phyloP scores from a whole-genome alignment of 1,140 invertebrate genomes.

The Cydia fagiglandana region DNA sequence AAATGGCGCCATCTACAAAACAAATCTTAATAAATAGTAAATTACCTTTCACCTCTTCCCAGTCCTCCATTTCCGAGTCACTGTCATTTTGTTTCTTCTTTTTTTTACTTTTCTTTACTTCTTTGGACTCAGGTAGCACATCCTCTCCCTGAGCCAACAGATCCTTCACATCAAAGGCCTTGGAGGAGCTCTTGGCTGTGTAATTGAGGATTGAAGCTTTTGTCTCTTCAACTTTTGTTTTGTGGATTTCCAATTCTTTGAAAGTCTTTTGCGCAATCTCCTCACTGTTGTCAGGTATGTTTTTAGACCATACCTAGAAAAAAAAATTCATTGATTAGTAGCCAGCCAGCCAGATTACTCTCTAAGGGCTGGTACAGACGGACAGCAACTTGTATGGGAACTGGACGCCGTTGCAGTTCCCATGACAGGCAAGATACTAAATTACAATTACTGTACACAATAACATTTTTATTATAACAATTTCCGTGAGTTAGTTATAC shows the following conservation, averaged over 20 bases:
- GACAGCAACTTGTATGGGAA: too few species aligned
- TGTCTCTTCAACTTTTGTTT: conserved; percentile 76
- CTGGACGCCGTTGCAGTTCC: too few species aligned
- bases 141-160: conserved; percentile 79
- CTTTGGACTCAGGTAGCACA: conserved; percentile 47
- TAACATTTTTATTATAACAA: too few species aligned
- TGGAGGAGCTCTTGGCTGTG: conserved; percentile 53
- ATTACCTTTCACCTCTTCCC: conserved; percentile 82
- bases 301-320: conserved; percentile 62
- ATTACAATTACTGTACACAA: too few species aligned
- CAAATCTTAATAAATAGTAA: too few species aligned
- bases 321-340: conserved; percentile 10
- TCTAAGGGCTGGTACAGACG: too few species aligned
- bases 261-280: conserved; percentile 73
- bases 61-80: conserved; percentile 81
- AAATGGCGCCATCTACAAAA: too few species aligned
- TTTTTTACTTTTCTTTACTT: conserved; percentile 41
- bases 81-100: conserved; percentile 65
- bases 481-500: too few species aligned
- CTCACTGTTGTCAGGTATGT: conserved; percentile 62
- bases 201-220: conserved; percentile 79
- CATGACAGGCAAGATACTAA: too few species aligned
- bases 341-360: neutral
- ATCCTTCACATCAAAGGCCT: conserved; percentile 73
- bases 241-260: conserved; percentile 74